A percentile compares a stretch with the other conserved stretches of the same genome.
Evolutionary conservation across 1,140 invertebrate species (phyloP).

Genomic region (Zaprionus ghesquierei): DNA sequence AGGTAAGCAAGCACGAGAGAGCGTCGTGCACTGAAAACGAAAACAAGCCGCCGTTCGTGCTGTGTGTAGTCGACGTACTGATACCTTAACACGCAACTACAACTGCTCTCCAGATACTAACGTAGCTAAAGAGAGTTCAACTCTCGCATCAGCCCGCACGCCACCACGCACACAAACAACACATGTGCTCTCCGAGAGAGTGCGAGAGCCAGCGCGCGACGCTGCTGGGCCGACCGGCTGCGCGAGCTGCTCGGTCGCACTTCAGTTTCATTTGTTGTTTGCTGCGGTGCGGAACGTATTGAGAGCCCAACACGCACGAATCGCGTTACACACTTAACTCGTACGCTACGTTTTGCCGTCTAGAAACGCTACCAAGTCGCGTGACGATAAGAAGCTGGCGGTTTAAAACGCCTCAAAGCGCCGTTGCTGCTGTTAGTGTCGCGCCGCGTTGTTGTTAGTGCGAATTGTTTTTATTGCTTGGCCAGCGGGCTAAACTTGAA

Average conservation of each 20-base stretch:
- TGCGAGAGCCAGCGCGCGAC: neutral
- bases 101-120: neutral
- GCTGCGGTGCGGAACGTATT: conserved; percentile 48
- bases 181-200: neutral
- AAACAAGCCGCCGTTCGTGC: neutral
- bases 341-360: neutral
- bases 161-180: neutral
- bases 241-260: neutral
- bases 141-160: neutral
- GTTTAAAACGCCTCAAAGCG: conserved; percentile 34
- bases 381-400: conserved; percentile 33
- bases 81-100: neutral
- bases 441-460: conserved; percentile 14
- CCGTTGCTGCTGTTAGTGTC: neutral
- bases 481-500: conserved; percentile 75
- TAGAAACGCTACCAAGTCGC: conserved; percentile 32
- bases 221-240: conserved; percentile 7
- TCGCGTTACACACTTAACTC: neutral
- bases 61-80: neutral
- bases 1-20: neutral
- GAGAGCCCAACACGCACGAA: conserved; percentile 20
- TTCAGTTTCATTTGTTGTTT: conserved; percentile 49
- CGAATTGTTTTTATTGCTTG: conserved; percentile 41
- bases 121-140: neutral
- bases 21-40: conserved; percentile 2